A percentile compares a stretch with the other conserved stretches of the same genome.
These are phyloP conservation scores for Rhabdophis nuchalis DNA, from an alignment of 2,797 vertebrate species.

Conservation along the genomic window DNA sequence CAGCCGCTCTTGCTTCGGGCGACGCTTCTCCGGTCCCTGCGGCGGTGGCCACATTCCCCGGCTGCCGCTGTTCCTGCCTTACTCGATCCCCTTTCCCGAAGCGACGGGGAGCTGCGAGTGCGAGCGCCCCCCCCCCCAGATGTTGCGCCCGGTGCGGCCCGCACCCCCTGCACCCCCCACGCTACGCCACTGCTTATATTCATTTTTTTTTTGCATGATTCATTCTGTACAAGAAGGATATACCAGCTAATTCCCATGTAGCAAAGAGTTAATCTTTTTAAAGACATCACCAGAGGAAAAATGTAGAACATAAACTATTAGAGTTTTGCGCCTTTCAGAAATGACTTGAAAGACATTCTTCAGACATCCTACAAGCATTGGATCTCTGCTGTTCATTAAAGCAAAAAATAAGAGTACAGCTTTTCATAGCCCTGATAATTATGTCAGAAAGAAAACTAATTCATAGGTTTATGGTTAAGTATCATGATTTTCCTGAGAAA, in stretches of 20 bases:
- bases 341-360: background rate
- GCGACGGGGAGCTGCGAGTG: too few relatives aligned
- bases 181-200: too few relatives aligned
- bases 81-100: too few relatives aligned
- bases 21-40: too few relatives aligned
- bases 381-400: background rate
- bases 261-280: background rate
- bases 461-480: background rate
- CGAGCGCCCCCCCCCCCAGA: too few relatives aligned
- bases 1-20: too few relatives aligned
- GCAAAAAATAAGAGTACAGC: background rate
- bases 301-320: background rate
- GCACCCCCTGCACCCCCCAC: too few relatives aligned
- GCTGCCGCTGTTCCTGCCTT: too few relatives aligned
- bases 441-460: background rate
- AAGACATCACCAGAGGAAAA: background rate
- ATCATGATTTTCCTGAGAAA: background rate
- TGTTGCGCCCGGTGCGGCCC: too few relatives aligned
- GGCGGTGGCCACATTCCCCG: too few relatives aligned
- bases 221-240: background rate
- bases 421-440: background rate
- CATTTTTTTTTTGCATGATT: background rate
- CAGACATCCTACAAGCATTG: background rate
- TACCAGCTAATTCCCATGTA: background rate
- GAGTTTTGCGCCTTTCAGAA: background rate